Conservation (phyloP, 2,113 vertebrate genomes). For the Empidonax alnorum region DNA sequence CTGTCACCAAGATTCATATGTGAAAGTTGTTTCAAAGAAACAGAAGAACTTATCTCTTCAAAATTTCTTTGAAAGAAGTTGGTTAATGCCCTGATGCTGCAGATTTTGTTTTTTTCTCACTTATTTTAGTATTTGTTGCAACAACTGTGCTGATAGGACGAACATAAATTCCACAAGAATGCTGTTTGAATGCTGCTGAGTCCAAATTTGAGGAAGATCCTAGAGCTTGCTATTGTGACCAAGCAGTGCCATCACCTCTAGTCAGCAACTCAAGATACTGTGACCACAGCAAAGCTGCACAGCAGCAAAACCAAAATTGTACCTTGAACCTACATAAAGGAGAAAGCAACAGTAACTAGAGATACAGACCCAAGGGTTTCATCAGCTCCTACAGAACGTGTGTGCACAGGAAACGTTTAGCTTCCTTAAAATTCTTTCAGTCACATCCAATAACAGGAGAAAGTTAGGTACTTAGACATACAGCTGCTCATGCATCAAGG, state of each 20-base stretch:
- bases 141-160: neutral
- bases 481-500: neutral
- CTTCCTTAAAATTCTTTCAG: neutral
- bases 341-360: neutral
- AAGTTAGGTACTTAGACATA: neutral
- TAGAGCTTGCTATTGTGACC: neutral
- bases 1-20: neutral
- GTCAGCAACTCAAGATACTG: neutral
- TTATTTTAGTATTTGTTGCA: neutral
- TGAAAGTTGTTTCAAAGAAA: neutral
- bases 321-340: neutral
- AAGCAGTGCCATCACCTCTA: neutral
- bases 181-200: neutral
- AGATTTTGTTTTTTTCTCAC: neutral
- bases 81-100: neutral
- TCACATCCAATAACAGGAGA: neutral
- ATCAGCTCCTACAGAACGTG: neutral
- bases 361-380: neutral
- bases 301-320: neutral
- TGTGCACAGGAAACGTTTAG: neutral
- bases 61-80: neutral
- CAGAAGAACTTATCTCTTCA: neutral
- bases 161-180: neutral
- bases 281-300: rapidly evolving
- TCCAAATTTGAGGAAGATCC: neutral